A percentile compares a stretch with the other conserved stretches of the same genome.
Evolutionary conservation across 2,888 invertebrate species (phyloP).

Genomic region (Ditylenchus weischeri): DNA sequence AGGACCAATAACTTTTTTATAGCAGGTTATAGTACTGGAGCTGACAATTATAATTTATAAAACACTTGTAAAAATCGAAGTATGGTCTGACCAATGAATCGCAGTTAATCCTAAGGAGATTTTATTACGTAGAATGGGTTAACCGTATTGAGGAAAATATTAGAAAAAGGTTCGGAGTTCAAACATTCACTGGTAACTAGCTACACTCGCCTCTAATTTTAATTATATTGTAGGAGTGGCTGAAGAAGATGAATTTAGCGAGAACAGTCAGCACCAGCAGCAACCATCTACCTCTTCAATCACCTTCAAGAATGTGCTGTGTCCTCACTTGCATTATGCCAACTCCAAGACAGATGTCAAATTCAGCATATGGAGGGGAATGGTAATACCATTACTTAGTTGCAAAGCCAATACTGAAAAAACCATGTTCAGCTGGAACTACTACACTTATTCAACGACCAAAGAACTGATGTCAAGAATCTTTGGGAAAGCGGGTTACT

Average conservation of each 20-base stretch:
- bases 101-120: too few species aligned
- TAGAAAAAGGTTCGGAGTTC: too few species aligned
- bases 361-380: constrained; percentile 56
- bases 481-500: constrained; percentile 39
- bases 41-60: too few species aligned
- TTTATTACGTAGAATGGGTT: too few species aligned
- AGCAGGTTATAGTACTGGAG: too few species aligned
- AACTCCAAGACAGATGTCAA: constrained; percentile 48
- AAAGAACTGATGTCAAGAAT: constrained; percentile 46
- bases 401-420: not conserved
- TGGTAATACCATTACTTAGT: constrained; percentile 14
- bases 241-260: not conserved
- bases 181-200: too few species aligned
- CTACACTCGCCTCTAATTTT: too few species aligned
- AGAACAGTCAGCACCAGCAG: too few species aligned
- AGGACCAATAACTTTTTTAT: too few species aligned
- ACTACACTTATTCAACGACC: constrained; percentile 54
- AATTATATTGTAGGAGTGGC: constrained; percentile 12
- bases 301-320: constrained; percentile 56
- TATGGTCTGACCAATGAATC: too few species aligned
- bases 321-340: constrained; percentile 55
- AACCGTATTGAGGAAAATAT: too few species aligned
- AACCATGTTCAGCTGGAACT: constrained; percentile 40
- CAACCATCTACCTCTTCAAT: constrained; percentile 20
- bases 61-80: too few species aligned